Conservation (phyloP, 2,113 vertebrate species). For the Drymodes brunneopygia region DNA sequence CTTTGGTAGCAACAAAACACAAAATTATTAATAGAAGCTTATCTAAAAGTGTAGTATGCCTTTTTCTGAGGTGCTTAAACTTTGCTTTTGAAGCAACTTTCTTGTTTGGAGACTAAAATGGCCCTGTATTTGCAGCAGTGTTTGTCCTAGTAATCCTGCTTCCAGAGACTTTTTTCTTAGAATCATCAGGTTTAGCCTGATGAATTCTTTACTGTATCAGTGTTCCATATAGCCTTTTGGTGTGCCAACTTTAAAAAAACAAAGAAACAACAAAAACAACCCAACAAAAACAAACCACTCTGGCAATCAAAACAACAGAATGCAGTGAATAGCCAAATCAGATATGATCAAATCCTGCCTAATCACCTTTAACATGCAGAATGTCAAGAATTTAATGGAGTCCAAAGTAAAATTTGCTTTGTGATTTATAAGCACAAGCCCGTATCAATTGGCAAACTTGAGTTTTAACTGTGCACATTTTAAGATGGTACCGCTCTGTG, state of each 20-base stretch:
- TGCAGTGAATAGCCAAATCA: not conserved
- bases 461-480: not conserved
- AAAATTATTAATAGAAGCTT: not conserved
- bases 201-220: not conserved
- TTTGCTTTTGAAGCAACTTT: not conserved
- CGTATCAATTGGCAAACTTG: conserved; percentile 16
- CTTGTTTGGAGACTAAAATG: not conserved
- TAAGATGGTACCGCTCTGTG: conserved; percentile 19
- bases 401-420: conserved; percentile 29
- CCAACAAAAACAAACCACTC: not conserved
- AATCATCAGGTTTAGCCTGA: not conserved
- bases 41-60: not conserved
- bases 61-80: not conserved
- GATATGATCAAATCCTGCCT: not conserved
- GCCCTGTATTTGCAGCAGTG: not conserved
- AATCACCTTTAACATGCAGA: not conserved
- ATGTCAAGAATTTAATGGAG: not conserved
- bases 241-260: not conserved
- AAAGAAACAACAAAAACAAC: not conserved
- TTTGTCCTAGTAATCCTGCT: not conserved
- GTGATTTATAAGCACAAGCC: not conserved
- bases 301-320: not conserved
- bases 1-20: not conserved
- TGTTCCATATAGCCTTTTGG: not conserved
- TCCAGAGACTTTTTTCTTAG: not conserved